Conservation (phyloP, 2,888 invertebrate species). For the Eristalis tenax region DNA sequence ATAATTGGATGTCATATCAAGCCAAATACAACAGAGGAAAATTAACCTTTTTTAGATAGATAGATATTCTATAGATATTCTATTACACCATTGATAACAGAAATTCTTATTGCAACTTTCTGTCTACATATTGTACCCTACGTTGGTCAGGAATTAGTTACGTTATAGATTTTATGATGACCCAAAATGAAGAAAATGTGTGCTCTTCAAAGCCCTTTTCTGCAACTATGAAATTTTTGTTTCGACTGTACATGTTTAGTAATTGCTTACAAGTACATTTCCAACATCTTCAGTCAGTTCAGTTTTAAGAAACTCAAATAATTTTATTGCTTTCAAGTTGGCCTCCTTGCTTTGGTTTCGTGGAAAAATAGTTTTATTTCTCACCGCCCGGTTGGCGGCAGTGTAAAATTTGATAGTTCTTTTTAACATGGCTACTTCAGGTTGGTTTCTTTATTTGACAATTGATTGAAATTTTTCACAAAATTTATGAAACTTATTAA, state of each 20-base stretch:
- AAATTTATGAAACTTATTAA: slow-evolving; percentile 23
- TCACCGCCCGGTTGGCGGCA: slow-evolving; percentile 79
- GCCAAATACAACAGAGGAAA: too few relatives aligned
- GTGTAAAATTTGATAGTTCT: slow-evolving; percentile 73
- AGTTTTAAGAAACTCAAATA: not conserved
- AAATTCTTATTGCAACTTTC: too few relatives aligned
- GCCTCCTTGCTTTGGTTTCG: slow-evolving; percentile 36
- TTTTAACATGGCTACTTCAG: slow-evolving; percentile 88
- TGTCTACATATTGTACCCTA: too few relatives aligned
- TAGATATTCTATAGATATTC: too few relatives aligned
- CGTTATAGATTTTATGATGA: too few relatives aligned
- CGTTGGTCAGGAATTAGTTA: too few relatives aligned
- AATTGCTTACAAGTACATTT: not conserved
- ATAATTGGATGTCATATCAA: too few relatives aligned
- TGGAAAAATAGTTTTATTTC: slow-evolving; percentile 59
- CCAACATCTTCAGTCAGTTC: not conserved
- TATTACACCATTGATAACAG: too few relatives aligned
- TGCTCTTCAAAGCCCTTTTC: too few relatives aligned
- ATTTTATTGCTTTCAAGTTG: slow-evolving; percentile 1
- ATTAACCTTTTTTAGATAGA: too few relatives aligned
- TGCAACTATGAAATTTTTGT: not conserved
- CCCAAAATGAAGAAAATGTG: too few relatives aligned
- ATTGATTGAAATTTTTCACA: slow-evolving; percentile 16
- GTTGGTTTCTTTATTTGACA: slow-evolving; percentile 83
- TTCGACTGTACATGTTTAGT: not conserved